A percentile compares a stretch with the other conserved stretches of the same genome.
Conservation (phyloP, 2,113 vertebrate species). For the Copsychus sechellarum region DNA sequence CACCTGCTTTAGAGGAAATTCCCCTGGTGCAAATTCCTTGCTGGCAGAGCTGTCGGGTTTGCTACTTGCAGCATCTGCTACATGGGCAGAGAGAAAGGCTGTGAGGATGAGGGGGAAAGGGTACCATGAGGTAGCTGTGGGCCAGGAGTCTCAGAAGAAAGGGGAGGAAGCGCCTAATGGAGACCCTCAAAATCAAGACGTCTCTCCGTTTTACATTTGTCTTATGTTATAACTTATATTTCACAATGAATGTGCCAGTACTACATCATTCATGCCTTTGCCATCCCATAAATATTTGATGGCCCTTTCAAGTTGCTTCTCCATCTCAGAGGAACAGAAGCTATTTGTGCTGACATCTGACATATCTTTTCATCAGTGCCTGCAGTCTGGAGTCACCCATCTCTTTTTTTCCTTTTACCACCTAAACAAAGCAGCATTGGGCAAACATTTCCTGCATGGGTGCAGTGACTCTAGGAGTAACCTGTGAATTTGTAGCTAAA, state of each 20-base stretch:
- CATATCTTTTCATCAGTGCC: neutral
- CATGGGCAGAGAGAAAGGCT: neutral
- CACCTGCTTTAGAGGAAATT: neutral
- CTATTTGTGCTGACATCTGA: neutral
- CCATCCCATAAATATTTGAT: slow-evolving; percentile 43
- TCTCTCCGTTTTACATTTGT: neutral
- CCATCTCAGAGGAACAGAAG: neutral
- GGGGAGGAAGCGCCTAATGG: neutral
- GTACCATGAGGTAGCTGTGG: neutral
- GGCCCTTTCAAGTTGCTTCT: neutral
- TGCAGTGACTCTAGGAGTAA: neutral
- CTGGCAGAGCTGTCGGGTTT: neutral
- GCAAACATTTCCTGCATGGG: neutral
- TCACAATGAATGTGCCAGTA: neutral
- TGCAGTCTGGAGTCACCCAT: neutral
- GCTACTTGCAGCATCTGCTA: neutral
- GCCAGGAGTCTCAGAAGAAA: neutral
- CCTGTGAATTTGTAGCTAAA: neutral
- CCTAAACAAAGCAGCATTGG: neutral
- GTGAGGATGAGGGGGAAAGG: neutral
- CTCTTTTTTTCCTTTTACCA: neutral
- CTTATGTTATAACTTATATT: neutral
- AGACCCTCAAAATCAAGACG: neutral
- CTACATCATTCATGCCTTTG: neutral
- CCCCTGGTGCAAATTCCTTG: neutral